Conservation (phyloP, 2,888 invertebrate genomes). For the Melanostoma scalare region DNA sequence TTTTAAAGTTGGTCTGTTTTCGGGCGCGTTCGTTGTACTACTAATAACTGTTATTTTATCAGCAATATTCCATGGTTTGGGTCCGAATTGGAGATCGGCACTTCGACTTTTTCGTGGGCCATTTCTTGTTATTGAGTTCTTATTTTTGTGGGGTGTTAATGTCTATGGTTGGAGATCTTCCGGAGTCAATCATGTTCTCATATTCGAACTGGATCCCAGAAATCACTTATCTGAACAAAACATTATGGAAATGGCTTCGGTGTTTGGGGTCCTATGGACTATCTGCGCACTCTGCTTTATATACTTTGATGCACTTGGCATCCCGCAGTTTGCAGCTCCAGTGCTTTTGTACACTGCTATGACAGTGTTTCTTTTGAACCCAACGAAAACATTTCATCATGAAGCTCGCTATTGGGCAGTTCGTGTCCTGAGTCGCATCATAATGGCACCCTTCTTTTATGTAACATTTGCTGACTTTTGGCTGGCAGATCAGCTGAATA, state of each 20-base stretch:
- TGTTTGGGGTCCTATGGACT: slow-evolving; percentile 90
- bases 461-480: slow-evolving; percentile 93
- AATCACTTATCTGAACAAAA: slow-evolving; percentile 90
- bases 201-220: slow-evolving; percentile 91
- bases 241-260: slow-evolving; percentile 89
- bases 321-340: slow-evolving; percentile 91
- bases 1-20: slow-evolving; percentile 92
- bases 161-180: slow-evolving; percentile 92
- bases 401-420: slow-evolving; percentile 90
- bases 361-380: slow-evolving; percentile 88
- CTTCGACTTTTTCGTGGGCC: slow-evolving; percentile 91
- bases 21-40: slow-evolving; percentile 91
- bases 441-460: slow-evolving; percentile 89
- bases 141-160: slow-evolving; percentile 91
- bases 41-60: slow-evolving; percentile 88
- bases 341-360: slow-evolving; percentile 87
- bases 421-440: slow-evolving; percentile 84
- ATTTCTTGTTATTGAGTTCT: slow-evolving; percentile 88
- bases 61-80: slow-evolving; percentile 83
- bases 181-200: slow-evolving; percentile 92
- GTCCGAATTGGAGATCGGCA: slow-evolving; percentile 86
- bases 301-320: slow-evolving; percentile 85
- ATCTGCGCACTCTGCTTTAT: slow-evolving; percentile 87
- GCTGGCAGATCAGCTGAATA: slow-evolving; percentile 93
- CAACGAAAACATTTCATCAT: slow-evolving; percentile 88